These are phyloP conservation scores for Parascotia fuliginaria DNA, from an alignment of 2,888 invertebrate species.

Conservation along the genomic window DNA sequence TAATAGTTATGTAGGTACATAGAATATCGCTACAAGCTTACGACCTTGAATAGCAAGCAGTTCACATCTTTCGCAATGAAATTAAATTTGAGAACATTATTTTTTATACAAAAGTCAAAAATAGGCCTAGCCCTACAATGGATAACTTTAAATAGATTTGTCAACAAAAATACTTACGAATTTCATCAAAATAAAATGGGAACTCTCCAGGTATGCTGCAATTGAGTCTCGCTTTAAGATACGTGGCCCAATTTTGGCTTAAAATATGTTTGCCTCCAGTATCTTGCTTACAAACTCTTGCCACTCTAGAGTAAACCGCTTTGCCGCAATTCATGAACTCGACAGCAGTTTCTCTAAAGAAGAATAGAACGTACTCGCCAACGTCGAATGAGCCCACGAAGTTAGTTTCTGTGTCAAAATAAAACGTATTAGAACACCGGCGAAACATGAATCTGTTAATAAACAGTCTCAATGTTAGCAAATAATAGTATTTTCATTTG, in stretches of 20 bases:
- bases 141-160: constrained; percentile 2
- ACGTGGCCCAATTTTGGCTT: constrained; percentile 89
- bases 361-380: constrained; percentile 89
- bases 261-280: constrained; percentile 88
- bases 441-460: constrained; percentile 7
- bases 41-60: constrained; percentile 22
- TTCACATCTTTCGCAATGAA: constrained; percentile 30
- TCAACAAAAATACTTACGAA: constrained; percentile 81
- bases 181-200: constrained; percentile 91
- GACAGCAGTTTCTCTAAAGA: constrained; percentile 90
- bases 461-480: constrained; percentile 14
- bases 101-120: constrained; percentile 19
- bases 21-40: constrained; percentile 34
- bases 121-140: constrained; percentile 6
- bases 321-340: constrained; percentile 89
- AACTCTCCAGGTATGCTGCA: constrained; percentile 90
- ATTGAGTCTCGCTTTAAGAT: constrained; percentile 88
- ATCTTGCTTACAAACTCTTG: constrained; percentile 90
- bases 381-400: constrained; percentile 90
- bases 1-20: constrained; percentile 33
- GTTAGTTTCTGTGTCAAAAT: constrained; percentile 87
- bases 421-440: constrained; percentile 8
- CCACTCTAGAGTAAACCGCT: constrained; percentile 90
- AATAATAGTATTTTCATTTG: not conserved
- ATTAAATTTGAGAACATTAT: constrained; percentile 13